Conservation (phyloP, 2,888 invertebrate species). For the Meliscaeva auricollis region DNA sequence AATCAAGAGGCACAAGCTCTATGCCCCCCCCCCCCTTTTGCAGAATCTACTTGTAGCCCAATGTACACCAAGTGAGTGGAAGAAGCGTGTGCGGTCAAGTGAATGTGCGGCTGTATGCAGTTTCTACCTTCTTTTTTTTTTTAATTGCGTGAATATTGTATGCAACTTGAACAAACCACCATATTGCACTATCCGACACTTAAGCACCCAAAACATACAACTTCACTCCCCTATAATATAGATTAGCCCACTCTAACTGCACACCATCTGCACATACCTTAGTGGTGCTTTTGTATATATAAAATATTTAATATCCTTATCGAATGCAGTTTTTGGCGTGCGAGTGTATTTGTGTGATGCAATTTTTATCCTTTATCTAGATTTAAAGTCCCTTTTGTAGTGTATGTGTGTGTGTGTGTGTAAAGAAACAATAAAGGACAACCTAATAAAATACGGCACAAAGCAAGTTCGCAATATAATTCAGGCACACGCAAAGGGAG, state of each 20-base stretch:
- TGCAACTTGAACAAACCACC: conserved; percentile 15
- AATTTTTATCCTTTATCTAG: conserved; percentile 66
- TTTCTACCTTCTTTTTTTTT: conserved; percentile 7
- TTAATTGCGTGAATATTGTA: conserved; percentile 45
- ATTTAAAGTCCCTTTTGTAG: conserved; percentile 67
- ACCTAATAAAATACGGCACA: conserved; percentile 24
- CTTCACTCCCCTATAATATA: not conserved
- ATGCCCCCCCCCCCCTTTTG: not conserved
- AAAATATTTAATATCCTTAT: conserved; percentile 68
- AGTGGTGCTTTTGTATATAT: conserved; percentile 49
- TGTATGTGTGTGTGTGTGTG: conserved; percentile 32
- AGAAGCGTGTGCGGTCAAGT: conserved; percentile 32
- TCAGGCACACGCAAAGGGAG: conserved; percentile 45
- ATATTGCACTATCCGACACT: conserved; percentile 30
- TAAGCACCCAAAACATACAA: conserved; percentile 33
- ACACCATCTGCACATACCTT: conserved; percentile 16
- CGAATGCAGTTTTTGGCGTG: conserved; percentile 53
- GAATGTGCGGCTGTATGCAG: conserved; percentile 38
- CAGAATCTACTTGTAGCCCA: conserved; percentile 10
- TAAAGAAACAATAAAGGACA: conserved; percentile 8
- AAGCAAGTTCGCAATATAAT: conserved; percentile 38
- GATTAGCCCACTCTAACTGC: not conserved
- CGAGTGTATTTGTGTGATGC: conserved; percentile 67
- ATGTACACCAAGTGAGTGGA: conserved; percentile 6
- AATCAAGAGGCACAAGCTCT: conserved; percentile 24